A percentile compares a stretch with the other conserved stretches of the same genome.
Conservation (phyloP, 2,113 vertebrate genomes). For the Lontra canadensis region DNA sequence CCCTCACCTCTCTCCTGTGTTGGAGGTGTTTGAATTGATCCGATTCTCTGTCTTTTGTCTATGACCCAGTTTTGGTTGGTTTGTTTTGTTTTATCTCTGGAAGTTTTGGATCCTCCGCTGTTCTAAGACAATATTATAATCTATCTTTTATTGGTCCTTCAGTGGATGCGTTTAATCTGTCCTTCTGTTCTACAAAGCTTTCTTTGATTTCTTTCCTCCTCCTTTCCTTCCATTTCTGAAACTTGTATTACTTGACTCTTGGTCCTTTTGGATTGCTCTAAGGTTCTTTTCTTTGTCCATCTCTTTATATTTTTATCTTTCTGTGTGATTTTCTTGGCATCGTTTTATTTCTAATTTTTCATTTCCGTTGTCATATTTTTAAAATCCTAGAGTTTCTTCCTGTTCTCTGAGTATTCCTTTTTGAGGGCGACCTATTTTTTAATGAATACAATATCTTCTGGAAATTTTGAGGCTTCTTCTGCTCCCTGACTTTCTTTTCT, state of each 20-base stretch:
- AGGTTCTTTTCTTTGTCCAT: background rate
- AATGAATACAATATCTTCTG: background rate
- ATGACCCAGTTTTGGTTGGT: background rate
- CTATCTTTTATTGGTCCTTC: background rate
- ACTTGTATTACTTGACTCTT: background rate
- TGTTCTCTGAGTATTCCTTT: conserved; percentile 22
- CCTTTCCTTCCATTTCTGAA: background rate
- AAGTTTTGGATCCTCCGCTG: background rate
- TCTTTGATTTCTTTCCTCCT: background rate
- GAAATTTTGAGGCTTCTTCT: background rate
- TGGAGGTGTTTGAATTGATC: background rate
- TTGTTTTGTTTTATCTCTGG: background rate
- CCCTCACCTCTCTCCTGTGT: background rate
- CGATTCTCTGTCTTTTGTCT: background rate
- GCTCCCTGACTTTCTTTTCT: background rate
- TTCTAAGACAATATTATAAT: background rate
- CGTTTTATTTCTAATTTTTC: background rate
- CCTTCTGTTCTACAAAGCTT: background rate
- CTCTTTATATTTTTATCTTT: conserved; percentile 28
- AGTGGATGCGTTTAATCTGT: background rate
- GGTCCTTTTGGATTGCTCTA: background rate
- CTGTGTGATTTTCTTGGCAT: conserved; percentile 20
- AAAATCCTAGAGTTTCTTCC: background rate
- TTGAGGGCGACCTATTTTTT: background rate
- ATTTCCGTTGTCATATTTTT: background rate